Evolutionary conservation across 2,888 invertebrate species (phyloP), one percentile per base, ranked within the genome.

Genomic region (Venusia cambrica): DNA sequence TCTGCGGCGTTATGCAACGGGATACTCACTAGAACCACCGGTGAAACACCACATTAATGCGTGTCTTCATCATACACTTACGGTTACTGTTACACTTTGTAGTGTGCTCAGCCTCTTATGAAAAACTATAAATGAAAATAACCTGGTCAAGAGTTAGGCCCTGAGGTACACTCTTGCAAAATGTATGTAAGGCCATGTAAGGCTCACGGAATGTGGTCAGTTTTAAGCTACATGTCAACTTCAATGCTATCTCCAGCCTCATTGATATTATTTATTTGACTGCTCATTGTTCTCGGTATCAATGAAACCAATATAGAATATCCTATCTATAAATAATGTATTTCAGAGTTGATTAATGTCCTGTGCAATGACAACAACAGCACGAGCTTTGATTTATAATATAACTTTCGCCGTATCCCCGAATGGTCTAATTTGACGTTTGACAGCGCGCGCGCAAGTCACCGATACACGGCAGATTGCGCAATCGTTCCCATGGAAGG

Each of bases 361-460:
- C 47, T 48, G 45, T 51, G 41, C 64, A 65, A 69, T 69, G 66
- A 68, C 67, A 73, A 56, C 56, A 63, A 59, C 61, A 56, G 57
- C 56, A 57, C 57, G 68, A 68, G 51, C 46, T 60, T 55, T 69
- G 74, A 79, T 76, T 73, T 77, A 79, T 78, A 66, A 58, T 47
- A 54, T 66, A 63, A 79, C 77, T 81, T 78, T 80, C 76, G 67
- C 72, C 57, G 57, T 63, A 57, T 63, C 72, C 71, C 56, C 58
- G 71, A 76, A 73, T 63, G 70, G 72, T 70, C 70, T 74, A 69
- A 75, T 77, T 76, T 73, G 75, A 75, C 72, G 57, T 53, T 52
- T 48, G 52, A 37, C 41, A 49, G 62, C 54, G 60, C 57, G 47
- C 48, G 61, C 59, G 59, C 57, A 58, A 44, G 14, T 21, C 35